Percentiles rank a stretch among this genome's conserved stretches.
phyloP scores from a whole-genome alignment of 2,797 vertebrate genomes.

The Chelonia mydas region DNA sequence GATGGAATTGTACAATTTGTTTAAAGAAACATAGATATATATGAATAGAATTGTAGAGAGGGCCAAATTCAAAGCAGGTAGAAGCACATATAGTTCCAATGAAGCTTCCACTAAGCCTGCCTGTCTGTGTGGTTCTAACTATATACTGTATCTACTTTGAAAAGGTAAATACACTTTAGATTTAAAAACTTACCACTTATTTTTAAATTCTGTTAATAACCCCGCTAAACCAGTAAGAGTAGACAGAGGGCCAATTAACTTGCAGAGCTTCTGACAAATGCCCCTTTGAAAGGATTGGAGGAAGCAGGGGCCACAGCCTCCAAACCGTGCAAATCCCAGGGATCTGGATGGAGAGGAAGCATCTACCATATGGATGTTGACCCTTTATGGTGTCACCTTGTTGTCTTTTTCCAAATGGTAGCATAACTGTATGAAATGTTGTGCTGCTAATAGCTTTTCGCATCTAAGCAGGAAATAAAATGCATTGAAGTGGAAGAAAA shows the following conservation, averaged over 20 bases:
- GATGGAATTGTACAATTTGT: fast-evolving
- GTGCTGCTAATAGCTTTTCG: background rate
- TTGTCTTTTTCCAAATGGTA: background rate
- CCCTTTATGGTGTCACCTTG: background rate
- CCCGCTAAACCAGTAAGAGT: background rate
- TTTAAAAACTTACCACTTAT: background rate
- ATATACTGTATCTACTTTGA: too few relatives aligned
- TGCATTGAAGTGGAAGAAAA: background rate
- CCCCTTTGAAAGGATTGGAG: background rate
- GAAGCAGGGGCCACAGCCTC: background rate
- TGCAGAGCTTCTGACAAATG: background rate
- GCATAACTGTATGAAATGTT: background rate
- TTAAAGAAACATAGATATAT: background rate
- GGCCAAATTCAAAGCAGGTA: background rate
- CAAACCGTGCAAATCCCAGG: background rate
- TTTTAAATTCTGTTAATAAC: background rate
- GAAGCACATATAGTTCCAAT: background rate
- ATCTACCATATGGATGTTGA: background rate
- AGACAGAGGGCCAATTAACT: background rate
- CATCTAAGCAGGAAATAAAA: background rate
- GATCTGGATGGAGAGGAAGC: background rate
- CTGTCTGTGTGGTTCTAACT: background rate
- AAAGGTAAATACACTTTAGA: background rate
- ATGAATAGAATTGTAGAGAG: background rate
- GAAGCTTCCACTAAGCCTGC: background rate